These are phyloP conservation scores for Bolinopsis microptera DNA, from an alignment of 37 sponge, comb jelly and placozoan genomes.

Conservation along the genomic window DNA sequence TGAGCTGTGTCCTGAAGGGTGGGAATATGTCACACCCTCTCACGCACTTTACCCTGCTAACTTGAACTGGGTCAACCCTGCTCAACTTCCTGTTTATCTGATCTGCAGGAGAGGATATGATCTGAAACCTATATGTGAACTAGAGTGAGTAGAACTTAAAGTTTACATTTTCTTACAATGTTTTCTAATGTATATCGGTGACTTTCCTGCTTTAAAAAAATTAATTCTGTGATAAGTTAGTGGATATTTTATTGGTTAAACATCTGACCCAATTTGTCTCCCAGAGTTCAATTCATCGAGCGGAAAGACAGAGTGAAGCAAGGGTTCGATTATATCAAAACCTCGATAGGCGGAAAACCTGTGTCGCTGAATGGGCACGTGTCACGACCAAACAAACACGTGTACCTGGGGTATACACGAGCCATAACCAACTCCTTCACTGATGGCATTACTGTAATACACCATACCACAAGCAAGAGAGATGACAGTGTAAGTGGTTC, in stretches of 20 bases:
- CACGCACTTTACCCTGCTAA: constrained; percentile 11
- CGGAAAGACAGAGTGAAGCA: constrained; percentile 9
- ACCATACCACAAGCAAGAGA: constrained; percentile 55
- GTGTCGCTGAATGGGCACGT: constrained; percentile 66
- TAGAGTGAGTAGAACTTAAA: constrained; percentile 27
- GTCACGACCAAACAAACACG: constrained; percentile 38
- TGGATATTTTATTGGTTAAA: no score
- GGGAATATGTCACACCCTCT: constrained; percentile 25
- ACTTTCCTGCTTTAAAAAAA: no score
- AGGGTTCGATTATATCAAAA: constrained; percentile 20
- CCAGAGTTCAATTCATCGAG: constrained; percentile 17
- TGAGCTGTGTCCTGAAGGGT: constrained; percentile 47
- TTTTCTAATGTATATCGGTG: no score
- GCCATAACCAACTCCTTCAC: constrained; percentile 18
- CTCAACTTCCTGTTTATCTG: constrained; percentile 34
- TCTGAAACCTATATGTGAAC: constrained; percentile 15
- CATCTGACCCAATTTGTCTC: no score
- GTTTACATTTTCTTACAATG: no score
- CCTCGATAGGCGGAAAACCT: constrained; percentile 41
- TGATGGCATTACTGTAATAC: background rate
- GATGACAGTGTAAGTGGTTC: constrained; percentile 25
- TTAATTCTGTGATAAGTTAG: no score
- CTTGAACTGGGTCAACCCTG: constrained; percentile 66
- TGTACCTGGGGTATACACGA: constrained; percentile 10
- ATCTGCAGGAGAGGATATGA: constrained; percentile 49